Percentiles rank a stretch among this genome's conserved stretches.
These are phyloP conservation scores for Coranthus polyacanthus DNA, from an alignment of 2,797 vertebrate genomes.

Conservation along the genomic window DNA sequence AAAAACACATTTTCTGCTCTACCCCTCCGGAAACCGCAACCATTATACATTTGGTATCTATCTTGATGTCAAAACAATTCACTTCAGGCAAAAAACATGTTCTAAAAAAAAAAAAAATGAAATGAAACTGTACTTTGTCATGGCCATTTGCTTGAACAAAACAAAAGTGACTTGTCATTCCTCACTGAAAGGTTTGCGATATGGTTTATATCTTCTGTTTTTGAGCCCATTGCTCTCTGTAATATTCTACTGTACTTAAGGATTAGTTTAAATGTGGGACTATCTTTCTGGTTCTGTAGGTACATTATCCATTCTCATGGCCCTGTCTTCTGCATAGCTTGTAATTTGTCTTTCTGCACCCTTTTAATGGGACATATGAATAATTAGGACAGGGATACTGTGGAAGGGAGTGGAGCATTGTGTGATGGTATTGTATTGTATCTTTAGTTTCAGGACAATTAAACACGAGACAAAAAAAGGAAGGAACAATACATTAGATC, in stretches of 20 bases:
- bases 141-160: not conserved
- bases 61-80: slow-evolving; percentile 30
- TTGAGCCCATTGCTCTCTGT: no score
- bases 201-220: slow-evolving; percentile 30
- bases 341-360: slow-evolving; percentile 21
- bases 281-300: not conserved
- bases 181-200: not conserved
- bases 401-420: slow-evolving; percentile 4
- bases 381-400: slow-evolving; percentile 1
- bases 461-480: slow-evolving; percentile 15
- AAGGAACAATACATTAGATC: slow-evolving; percentile 9
- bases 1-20: not conserved
- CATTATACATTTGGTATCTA: slow-evolving; percentile 5
- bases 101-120: slow-evolving; percentile 6
- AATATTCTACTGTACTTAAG: no score
- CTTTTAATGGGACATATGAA: slow-evolving; percentile 19
- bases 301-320: not conserved
- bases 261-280: not conserved
- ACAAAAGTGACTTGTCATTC: slow-evolving; percentile 8
- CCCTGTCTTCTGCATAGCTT: slow-evolving; percentile 6
- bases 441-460: slow-evolving; percentile 3
- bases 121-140: slow-evolving; percentile 3
- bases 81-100: not conserved
- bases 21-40: not conserved
- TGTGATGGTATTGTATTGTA: slow-evolving; percentile 1